phyloP scores from a whole-genome alignment of 1,140 invertebrate species.

The Bombus cullumanus region DNA sequence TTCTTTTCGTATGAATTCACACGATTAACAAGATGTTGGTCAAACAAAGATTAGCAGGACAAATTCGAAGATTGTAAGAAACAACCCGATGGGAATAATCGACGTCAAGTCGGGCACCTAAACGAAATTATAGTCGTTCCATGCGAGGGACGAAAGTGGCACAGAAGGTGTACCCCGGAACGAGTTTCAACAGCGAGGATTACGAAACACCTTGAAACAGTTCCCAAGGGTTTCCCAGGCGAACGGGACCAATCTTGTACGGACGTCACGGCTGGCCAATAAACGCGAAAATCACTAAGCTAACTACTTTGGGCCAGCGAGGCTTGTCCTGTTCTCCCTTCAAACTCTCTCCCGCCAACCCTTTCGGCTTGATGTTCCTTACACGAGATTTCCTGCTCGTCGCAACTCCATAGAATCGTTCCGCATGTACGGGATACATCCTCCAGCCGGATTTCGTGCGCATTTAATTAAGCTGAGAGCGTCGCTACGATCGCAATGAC shows the following conservation, averaged over 20 bases:
- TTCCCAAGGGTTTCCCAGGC: constrained; percentile 66
- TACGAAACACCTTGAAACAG: constrained; percentile 75
- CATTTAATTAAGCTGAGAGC: constrained; percentile 77
- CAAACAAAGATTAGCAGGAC: neutral
- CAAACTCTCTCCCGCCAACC: constrained; percentile 43
- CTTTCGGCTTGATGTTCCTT: constrained; percentile 69
- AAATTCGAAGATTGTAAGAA: neutral
- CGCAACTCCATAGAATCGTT: constrained; percentile 47
- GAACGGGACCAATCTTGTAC: constrained; percentile 76
- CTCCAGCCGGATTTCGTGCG: constrained; percentile 48
- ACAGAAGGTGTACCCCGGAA: constrained; percentile 35
- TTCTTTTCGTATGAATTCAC: neutral
- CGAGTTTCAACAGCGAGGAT: constrained; percentile 54
- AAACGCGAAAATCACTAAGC: constrained; percentile 79
- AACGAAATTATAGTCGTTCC: constrained; percentile 58
- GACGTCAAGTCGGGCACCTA: constrained; percentile 25
- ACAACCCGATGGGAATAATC: constrained; percentile 32
- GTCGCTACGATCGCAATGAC: constrained; percentile 50
- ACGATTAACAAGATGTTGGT: neutral
- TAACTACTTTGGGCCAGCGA: constrained; percentile 72
- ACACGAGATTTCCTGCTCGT: constrained; percentile 24
- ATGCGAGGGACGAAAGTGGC: constrained; percentile 38
- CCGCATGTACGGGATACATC: constrained; percentile 49
- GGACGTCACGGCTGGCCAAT: constrained; percentile 75
- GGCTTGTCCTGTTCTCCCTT: constrained; percentile 63